Percentiles rank a stretch among this genome's conserved stretches.
Conservation (phyloP, 1,140 invertebrate genomes). For the Aphelenchoides besseyi region DNA sequence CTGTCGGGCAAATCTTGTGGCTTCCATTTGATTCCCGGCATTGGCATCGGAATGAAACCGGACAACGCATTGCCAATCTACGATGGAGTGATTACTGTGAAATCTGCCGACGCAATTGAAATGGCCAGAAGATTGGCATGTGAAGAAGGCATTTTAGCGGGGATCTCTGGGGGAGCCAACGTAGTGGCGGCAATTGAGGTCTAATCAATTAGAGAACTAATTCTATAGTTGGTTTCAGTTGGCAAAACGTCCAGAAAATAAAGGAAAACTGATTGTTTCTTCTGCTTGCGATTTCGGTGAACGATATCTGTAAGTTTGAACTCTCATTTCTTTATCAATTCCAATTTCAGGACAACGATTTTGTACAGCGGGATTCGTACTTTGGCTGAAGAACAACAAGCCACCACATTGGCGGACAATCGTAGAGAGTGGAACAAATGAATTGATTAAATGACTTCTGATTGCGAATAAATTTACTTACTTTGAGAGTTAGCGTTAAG, state of each 20-base stretch:
- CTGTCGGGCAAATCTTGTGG: background rate
- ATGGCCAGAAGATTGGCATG: conserved; percentile 49
- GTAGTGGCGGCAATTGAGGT: conserved; percentile 44
- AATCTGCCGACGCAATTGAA: conserved; percentile 51
- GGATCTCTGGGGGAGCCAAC: conserved; percentile 34
- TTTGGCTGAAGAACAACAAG: conserved; percentile 29
- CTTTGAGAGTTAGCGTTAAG: no score
- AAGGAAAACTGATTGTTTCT: conserved; percentile 42
- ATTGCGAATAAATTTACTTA: no score
- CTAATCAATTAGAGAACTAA: background rate
- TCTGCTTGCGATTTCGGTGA: conserved; percentile 38
- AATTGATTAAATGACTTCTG: no score
- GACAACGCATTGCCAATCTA: conserved; percentile 28
- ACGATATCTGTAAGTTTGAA: conserved; percentile 37
- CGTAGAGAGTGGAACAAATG: no score
- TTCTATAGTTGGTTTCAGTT: no score
- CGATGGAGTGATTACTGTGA: conserved; percentile 41
- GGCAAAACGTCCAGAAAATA: conserved; percentile 40
- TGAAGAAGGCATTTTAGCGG: conserved; percentile 48
- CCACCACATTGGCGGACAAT: conserved; percentile 32
- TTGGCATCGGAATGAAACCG: conserved; percentile 47
- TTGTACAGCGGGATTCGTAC: conserved; percentile 27
- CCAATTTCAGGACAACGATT: conserved; percentile 27
- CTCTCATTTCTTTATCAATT: no score
- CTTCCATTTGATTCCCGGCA: conserved; percentile 46